Evolutionary conservation across 2,113 vertebrate genomes (phyloP).

Genomic region (Prunella himalayana): DNA sequence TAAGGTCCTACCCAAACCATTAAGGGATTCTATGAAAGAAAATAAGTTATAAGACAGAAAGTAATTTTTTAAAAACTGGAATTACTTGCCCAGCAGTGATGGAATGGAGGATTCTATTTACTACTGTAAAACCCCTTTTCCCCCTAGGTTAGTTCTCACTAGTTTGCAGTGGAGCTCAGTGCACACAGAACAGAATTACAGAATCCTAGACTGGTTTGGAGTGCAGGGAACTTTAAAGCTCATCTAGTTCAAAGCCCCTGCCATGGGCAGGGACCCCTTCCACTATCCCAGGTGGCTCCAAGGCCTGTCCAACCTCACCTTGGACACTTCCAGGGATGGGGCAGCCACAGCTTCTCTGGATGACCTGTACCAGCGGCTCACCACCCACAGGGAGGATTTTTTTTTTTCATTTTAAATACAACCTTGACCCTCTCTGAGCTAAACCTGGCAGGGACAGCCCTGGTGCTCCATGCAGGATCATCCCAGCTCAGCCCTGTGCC

Average conservation of each 20-base stretch:
- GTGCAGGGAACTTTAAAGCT: not conserved
- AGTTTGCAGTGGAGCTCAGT: not conserved
- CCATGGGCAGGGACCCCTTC: not conserved
- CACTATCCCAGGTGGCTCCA: not conserved
- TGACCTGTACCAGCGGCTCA: not conserved
- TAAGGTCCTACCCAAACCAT: not conserved
- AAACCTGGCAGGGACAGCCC: not conserved
- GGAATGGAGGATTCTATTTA: accelerated
- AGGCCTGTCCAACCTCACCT: accelerated
- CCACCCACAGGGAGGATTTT: not conserved
- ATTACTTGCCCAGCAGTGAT: accelerated
- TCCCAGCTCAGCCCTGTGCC: not conserved
- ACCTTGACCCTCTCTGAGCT: not conserved
- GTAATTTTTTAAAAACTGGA: accelerated
- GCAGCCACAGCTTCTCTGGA: not conserved
- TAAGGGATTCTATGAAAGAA: not conserved
- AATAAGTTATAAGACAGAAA: accelerated
- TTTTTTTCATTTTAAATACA: not conserved
- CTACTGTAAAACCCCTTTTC: accelerated
- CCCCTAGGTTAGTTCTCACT: not conserved
- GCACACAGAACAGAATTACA: not conserved
- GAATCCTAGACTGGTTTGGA: not conserved
- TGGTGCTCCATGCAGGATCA: not conserved
- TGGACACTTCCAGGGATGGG: not conserved
- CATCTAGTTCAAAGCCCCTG: not conserved